Percentiles rank a stretch among this genome's conserved stretches.
Evolutionary conservation across 37 sponge, comb jelly and placozoan species (phyloP).

Genomic region (Theonella swinhoei): DNA sequence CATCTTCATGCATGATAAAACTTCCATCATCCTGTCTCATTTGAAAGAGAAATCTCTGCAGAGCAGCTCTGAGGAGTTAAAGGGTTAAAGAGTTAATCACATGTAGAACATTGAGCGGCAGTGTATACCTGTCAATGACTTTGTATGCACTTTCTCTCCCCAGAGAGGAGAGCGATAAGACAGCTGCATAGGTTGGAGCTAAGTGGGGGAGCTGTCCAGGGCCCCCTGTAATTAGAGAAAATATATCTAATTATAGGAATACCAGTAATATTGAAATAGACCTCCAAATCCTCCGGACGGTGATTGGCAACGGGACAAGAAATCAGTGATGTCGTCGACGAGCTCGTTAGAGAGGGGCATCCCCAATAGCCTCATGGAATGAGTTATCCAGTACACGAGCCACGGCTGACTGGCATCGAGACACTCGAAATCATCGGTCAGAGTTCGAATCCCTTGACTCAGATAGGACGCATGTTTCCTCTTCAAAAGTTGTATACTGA

Average conservation of each 20-base stretch:
- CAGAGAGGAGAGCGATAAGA: slow-evolving; percentile 84
- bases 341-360: slow-evolving; percentile 3
- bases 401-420: slow-evolving; percentile 98
- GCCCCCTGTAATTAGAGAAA: slow-evolving; percentile 59
- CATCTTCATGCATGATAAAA: slow-evolving; percentile 94
- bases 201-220: slow-evolving; percentile 95
- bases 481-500: slow-evolving; percentile 11
- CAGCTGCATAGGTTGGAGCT: slow-evolving; percentile 97
- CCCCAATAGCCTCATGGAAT: slow-evolving; percentile 80
- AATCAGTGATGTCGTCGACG: slow-evolving; percentile 53
- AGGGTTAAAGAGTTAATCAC: not conserved
- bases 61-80: slow-evolving; percentile 14
- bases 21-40: slow-evolving; percentile 87
- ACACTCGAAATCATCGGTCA: slow-evolving; percentile 59
- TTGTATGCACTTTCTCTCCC: slow-evolving; percentile 83
- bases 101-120: too few species aligned
- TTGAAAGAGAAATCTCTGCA: slow-evolving; percentile 63
- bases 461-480: slow-evolving; percentile 30
- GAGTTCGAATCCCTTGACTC: slow-evolving; percentile 14
- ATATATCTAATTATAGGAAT: too few species aligned
- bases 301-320: slow-evolving; percentile 82
- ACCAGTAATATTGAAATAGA: not conserved
- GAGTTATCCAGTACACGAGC: slow-evolving; percentile 96
- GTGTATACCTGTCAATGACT: slow-evolving; percentile 62
- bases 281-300: slow-evolving; percentile 91